These are phyloP conservation scores for Rhabditophanes sp. DNA, from an alignment of 2,888 invertebrate genomes.

Conservation along the genomic window DNA sequence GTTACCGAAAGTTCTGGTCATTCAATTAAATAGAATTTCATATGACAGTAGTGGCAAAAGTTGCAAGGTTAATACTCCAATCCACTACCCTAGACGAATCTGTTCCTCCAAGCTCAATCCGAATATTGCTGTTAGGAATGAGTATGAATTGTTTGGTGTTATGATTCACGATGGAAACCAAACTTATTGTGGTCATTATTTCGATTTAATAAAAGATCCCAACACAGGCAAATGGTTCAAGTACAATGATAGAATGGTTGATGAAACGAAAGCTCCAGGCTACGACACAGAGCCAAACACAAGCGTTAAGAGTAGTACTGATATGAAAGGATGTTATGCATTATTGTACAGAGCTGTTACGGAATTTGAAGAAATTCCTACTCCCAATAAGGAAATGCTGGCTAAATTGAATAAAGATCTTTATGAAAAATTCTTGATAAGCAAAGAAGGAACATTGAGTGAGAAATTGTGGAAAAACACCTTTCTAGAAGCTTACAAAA, in stretches of 20 bases:
- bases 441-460: no score
- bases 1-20: constrained; percentile 30
- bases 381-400: no score
- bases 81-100: constrained; percentile 29
- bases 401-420: no score
- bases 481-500: no score
- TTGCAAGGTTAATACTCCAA: constrained; percentile 25
- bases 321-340: constrained; percentile 23
- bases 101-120: constrained; percentile 4
- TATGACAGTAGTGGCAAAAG: constrained; percentile 27
- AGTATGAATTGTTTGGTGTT: constrained; percentile 54
- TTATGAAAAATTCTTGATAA: no score
- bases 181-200: constrained; percentile 57
- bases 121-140: constrained; percentile 6
- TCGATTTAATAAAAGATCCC: constrained; percentile 51
- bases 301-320: constrained; percentile 5
- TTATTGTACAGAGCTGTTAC: constrained; percentile 21
- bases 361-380: no score
- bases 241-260: constrained; percentile 51
- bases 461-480: no score
- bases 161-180: constrained; percentile 56
- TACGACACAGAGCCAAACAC: constrained; percentile 1
- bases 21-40: constrained; percentile 32
- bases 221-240: constrained; percentile 53
- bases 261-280: constrained; percentile 5